Evolutionary conservation across 2,888 invertebrate species (phyloP).

Genomic region (Danaus chrysippus): DNA sequence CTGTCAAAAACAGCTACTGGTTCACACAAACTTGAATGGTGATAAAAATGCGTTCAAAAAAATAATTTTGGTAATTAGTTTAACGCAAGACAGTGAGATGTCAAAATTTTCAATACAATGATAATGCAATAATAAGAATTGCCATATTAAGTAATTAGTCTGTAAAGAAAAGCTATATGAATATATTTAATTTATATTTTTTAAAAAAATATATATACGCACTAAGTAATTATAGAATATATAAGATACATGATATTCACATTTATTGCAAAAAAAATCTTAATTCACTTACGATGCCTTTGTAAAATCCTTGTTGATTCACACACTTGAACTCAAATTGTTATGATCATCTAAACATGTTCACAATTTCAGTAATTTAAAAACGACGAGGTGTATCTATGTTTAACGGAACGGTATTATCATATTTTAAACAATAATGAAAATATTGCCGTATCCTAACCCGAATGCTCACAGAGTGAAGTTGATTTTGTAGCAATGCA

Average conservation of each 20-base stretch:
- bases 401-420: conserved; percentile 38
- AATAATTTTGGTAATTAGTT: conserved; percentile 21
- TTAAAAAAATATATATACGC: too few relatives aligned
- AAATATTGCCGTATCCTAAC: conserved; percentile 53
- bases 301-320: conserved; percentile 39
- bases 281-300: conserved; percentile 43
- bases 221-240: too few relatives aligned
- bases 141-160: too few relatives aligned
- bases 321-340: conserved; percentile 31
- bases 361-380: conserved; percentile 39
- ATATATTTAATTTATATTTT: too few relatives aligned
- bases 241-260: too few relatives aligned
- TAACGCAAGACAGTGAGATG: conserved; percentile 5
- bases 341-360: conserved; percentile 50
- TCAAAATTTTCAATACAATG: not conserved
- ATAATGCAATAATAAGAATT: too few relatives aligned
- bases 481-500: conserved; percentile 75
- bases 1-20: conserved; percentile 17
- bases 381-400: conserved; percentile 29
- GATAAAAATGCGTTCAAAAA: conserved; percentile 12
- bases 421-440: conserved; percentile 48
- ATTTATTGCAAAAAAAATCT: conserved; percentile 4
- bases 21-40: conserved; percentile 24
- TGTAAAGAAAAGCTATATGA: too few relatives aligned
- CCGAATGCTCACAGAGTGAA: conserved; percentile 54